Percentiles rank a stretch among this genome's conserved stretches.
phyloP scores from a whole-genome alignment of 2,113 vertebrate genomes.

The Pollimyrus isidori region DNA sequence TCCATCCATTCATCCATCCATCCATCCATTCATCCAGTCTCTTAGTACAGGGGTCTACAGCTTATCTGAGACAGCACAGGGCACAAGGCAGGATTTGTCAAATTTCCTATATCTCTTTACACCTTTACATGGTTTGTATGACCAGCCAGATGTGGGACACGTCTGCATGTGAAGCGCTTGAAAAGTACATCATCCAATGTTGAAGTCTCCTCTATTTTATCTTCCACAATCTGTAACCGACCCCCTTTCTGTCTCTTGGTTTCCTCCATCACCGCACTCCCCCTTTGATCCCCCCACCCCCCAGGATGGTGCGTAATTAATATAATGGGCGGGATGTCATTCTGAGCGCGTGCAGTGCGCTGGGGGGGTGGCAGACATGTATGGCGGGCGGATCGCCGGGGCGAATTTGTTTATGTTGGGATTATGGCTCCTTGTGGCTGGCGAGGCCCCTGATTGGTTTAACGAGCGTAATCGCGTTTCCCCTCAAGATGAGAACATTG shows the following conservation, averaged over 20 bases:
- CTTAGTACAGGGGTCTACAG: background rate
- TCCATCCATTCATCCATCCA: background rate
- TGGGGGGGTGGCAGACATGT: background rate
- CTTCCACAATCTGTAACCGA: background rate
- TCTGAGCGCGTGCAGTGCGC: background rate
- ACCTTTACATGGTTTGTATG: background rate
- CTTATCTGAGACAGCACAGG: background rate
- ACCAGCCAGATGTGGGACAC: background rate
- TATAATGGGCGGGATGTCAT: slow-evolving; percentile 10
- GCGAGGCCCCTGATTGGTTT: slow-evolving; percentile 11
- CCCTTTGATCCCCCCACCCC: background rate
- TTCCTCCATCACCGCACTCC: background rate
- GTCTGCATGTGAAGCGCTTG: background rate
- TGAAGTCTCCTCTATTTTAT: background rate
- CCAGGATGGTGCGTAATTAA: slow-evolving; percentile 17
- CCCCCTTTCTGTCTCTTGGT: background rate
- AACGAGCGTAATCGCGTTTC: slow-evolving; percentile 16
- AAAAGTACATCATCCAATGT: background rate
- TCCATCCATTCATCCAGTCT: background rate
- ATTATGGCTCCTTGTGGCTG: slow-evolving; percentile 6
- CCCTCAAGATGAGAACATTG: slow-evolving; percentile 7
- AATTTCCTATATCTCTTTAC: background rate
- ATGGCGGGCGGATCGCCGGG: background rate
- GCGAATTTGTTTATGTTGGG: background rate
- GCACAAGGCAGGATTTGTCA: background rate